Evolutionary conservation across 2,888 invertebrate genomes (phyloP).

Genomic region (Chaetoderma sp.): DNA sequence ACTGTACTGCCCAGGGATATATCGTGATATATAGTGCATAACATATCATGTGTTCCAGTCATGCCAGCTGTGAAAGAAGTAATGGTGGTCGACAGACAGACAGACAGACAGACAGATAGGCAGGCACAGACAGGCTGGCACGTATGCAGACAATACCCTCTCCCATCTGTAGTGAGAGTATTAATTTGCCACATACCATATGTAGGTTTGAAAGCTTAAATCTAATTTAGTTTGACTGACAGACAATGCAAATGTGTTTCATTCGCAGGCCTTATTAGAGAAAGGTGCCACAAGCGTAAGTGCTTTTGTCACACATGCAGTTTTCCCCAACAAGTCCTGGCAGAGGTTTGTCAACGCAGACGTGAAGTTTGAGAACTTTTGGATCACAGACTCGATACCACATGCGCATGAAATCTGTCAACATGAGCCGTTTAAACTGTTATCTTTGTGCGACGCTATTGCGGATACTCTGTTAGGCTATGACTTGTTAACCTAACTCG

Average conservation of each 20-base stretch:
- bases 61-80: too few relatives aligned
- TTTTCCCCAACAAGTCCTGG: conserved; percentile 69
- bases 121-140: too few relatives aligned
- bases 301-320: conserved; percentile 69
- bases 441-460: conserved; percentile 64
- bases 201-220: too few relatives aligned
- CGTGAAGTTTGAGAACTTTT: conserved; percentile 64
- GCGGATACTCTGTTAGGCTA: conserved; percentile 64
- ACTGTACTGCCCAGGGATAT: too few relatives aligned
- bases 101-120: too few relatives aligned
- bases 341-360: conserved; percentile 53
- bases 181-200: too few relatives aligned
- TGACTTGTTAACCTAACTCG: conserved; percentile 50
- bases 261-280: conserved; percentile 56
- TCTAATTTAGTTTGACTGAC: too few relatives aligned
- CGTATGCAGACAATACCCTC: too few relatives aligned
- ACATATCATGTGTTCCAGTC: too few relatives aligned
- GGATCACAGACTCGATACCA: conserved; percentile 70
- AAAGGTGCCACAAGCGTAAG: conserved; percentile 63
- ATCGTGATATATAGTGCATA: too few relatives aligned
- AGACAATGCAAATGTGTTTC: neutral
- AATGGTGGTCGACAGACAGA: too few relatives aligned
- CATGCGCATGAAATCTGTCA: conserved; percentile 62
- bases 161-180: too few relatives aligned
- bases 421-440: conserved; percentile 63